Evolutionary conservation across 2,113 vertebrate species (phyloP).

Genomic region (Cyprinodon brontotheroides): DNA sequence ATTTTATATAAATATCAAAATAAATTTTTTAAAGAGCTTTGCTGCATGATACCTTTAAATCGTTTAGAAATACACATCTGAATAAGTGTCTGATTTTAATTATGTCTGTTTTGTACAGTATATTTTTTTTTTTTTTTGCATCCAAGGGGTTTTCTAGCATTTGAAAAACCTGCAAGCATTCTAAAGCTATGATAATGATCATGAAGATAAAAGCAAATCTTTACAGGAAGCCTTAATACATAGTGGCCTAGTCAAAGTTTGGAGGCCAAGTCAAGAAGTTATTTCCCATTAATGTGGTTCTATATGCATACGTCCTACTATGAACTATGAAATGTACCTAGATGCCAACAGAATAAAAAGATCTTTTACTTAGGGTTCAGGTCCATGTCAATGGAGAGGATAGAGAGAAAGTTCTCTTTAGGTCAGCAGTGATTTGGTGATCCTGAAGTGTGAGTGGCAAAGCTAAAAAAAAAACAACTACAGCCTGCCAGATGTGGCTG

Average conservation of each 20-base stretch:
- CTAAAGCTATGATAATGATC: too few relatives aligned
- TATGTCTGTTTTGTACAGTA: too few relatives aligned
- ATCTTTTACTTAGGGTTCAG: background rate
- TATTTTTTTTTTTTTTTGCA: too few relatives aligned
- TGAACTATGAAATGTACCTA: background rate
- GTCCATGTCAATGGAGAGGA: background rate
- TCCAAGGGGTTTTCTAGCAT: too few relatives aligned
- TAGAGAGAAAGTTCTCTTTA: conserved; percentile 15
- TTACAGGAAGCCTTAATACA: background rate
- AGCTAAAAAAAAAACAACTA: background rate
- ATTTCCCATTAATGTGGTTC: background rate
- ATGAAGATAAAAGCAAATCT: too few relatives aligned
- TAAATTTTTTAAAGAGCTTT: background rate
- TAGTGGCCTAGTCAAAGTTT: background rate
- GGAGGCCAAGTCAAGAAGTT: too few relatives aligned
- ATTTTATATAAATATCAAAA: too few relatives aligned
- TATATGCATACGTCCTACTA: background rate
- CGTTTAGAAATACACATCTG: too few relatives aligned
- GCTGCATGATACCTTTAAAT: too few relatives aligned
- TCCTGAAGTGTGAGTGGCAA: background rate
- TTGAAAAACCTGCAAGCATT: too few relatives aligned
- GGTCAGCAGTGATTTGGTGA: conserved; percentile 11
- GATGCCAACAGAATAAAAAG: background rate
- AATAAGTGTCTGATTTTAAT: too few relatives aligned
- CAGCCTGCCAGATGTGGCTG: conserved; percentile 25